These are phyloP conservation scores for Odontophorus gujanensis DNA, from an alignment of 2,113 vertebrate species.

Conservation along the genomic window DNA sequence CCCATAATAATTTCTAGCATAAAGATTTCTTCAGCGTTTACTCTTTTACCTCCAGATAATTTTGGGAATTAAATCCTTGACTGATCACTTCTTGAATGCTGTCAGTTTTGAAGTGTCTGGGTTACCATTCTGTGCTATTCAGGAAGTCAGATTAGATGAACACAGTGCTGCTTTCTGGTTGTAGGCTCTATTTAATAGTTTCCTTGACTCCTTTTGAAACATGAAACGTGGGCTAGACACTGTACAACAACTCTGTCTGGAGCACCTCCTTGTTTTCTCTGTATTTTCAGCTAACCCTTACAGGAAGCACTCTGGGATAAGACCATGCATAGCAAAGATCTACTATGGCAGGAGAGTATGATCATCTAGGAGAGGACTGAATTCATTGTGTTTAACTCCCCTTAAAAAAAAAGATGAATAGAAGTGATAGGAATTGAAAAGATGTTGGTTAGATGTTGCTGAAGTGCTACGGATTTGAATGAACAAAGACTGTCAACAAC, in stretches of 20 bases:
- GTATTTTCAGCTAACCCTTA: neutral
- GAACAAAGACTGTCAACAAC: neutral
- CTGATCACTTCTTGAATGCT: neutral
- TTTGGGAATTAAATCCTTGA: neutral
- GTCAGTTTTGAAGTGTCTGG: neutral
- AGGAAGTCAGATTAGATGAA: neutral
- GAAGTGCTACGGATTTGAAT: neutral
- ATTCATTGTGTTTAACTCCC: neutral
- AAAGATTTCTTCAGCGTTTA: neutral
- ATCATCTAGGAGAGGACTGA: neutral
- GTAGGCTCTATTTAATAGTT: neutral
- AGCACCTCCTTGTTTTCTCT: neutral
- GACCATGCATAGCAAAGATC: accelerated
- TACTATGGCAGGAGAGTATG: accelerated
- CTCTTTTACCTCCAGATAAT: neutral
- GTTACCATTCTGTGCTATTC: neutral
- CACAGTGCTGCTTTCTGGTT: neutral
- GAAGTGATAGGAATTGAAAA: neutral
- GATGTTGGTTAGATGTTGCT: neutral
- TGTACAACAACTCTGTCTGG: neutral
- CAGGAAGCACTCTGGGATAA: neutral
- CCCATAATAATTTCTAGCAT: neutral
- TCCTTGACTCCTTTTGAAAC: neutral
- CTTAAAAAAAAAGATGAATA: neutral
- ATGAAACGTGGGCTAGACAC: neutral